Percentiles rank a stretch among this genome's conserved stretches.
Evolutionary conservation across 2,888 invertebrate genomes (phyloP).

Genomic region (Spatulosminthurus flaviceps): DNA sequence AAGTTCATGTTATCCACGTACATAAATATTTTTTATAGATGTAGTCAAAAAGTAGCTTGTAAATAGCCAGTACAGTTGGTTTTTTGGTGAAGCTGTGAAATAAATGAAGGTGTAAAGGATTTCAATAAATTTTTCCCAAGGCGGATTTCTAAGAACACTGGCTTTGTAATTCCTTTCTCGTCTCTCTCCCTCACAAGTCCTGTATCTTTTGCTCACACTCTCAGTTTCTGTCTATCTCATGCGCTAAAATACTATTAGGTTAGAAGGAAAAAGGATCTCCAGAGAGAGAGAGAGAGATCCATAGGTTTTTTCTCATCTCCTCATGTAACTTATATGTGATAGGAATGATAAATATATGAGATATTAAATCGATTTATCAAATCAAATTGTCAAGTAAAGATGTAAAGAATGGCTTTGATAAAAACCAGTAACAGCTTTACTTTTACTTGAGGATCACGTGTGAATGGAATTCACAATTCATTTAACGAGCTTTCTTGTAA

Average conservation of each 20-base stretch:
- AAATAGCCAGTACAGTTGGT: too few species aligned
- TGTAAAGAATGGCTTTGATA: slow-evolving; percentile 18
- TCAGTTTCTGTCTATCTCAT: too few species aligned
- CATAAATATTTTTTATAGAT: too few species aligned
- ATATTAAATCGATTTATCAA: slow-evolving; percentile 13
- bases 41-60: too few species aligned
- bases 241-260: not conserved
- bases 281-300: too few species aligned
- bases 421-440: slow-evolving; percentile 16
- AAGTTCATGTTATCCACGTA: too few species aligned
- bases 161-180: not conserved
- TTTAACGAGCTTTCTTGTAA: not conserved
- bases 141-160: not conserved
- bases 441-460: slow-evolving; percentile 3
- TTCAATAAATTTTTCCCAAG: slow-evolving; percentile 14
- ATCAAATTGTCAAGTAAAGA: slow-evolving; percentile 18
- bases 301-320: not conserved
- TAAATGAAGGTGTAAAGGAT: slow-evolving; percentile 1
- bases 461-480: slow-evolving; percentile 10
- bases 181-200: not conserved
- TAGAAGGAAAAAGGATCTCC: not conserved
- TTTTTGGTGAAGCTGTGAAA: not conserved
- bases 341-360: slow-evolving; percentile 10
- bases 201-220: not conserved
- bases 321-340: too few species aligned